Evolutionary conservation across 2,888 invertebrate genomes (phyloP), one percentile per base, ranked within the genome.

Genomic region (Drosophila pseudotalamancana): DNA sequence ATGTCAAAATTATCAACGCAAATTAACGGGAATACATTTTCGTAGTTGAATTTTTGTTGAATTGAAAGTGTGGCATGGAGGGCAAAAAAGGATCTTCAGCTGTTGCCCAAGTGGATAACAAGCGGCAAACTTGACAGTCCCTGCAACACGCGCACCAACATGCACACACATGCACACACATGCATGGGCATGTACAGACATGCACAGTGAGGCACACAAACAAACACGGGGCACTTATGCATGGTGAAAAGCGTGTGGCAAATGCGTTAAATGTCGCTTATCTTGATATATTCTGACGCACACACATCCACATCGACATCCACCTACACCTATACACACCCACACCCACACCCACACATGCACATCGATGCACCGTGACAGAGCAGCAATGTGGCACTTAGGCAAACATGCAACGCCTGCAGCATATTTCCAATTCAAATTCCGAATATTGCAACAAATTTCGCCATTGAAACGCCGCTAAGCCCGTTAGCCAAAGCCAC

Each of bases 371-470:
- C 29, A 39, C 45, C 37, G 42, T 18, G 32, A 29, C 53, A 64
- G 43, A 45, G 57, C 19, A 19, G 60, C 65, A 42, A 57, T 59
- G 63, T 62, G 76, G 76, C 68, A 65, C 70, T 77, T 72, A 66
- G 65, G 72, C 75, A 72, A 77, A 75, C 77, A 77, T 75, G 78
- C 75, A 75, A 68, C 68, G 77, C 77, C 77, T 75, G 72, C 79
- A 77, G 76, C 77, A 72, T 45, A 77, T 77, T 77, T 77, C 77
- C 77, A 77, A 77, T 77, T 77, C 77, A 77, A 77, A 77, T 77
- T 78, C 75, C 72, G 79, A 75, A 75, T 79, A 75, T 75, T 77
- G 79, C 77, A 79, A 79, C 77, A 79, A 79, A 78, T 78, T 78
- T 76, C 53, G 19, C 60, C 55, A 66, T 12, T 39, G 51, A 42